Percentiles rank a stretch among this genome's conserved stretches.
These are phyloP conservation scores for Apodemia mormo DNA, from an alignment of 2,888 invertebrate species.

Conservation along the genomic window DNA sequence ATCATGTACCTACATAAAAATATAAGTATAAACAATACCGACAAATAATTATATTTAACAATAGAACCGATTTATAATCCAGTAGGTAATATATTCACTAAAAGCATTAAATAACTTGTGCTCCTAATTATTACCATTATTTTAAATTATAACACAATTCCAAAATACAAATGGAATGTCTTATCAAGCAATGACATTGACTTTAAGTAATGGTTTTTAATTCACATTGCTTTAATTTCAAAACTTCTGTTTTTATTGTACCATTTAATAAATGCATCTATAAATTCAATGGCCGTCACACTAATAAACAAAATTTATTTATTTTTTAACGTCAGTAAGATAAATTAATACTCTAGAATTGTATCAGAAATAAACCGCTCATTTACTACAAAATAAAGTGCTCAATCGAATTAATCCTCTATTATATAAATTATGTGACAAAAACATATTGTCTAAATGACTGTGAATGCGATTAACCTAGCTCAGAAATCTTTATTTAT, in stretches of 20 bases:
- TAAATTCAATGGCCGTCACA: constrained; percentile 28
- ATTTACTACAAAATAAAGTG: constrained; percentile 57
- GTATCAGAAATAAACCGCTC: constrained; percentile 55
- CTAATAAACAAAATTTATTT: constrained; percentile 34
- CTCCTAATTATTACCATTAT: background rate
- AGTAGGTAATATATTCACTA: background rate
- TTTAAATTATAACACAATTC: background rate
- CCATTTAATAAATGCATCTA: background rate
- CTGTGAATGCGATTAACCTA: constrained; percentile 54
- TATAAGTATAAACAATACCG: background rate
- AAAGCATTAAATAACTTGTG: background rate
- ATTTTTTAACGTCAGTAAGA: constrained; percentile 33
- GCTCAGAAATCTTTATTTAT: constrained; percentile 59
- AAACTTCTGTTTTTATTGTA: background rate
- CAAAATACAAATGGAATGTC: background rate
- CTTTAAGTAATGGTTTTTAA: constrained; percentile 5
- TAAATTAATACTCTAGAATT: constrained; percentile 40
- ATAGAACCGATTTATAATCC: too few species aligned
- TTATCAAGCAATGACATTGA: background rate
- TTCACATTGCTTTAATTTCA: background rate
- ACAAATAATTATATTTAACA: background rate
- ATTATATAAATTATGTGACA: constrained; percentile 68
- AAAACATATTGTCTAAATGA: constrained; percentile 60
- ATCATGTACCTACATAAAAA: too few species aligned
- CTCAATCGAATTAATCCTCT: constrained; percentile 62